phyloP scores from a whole-genome alignment of 2,113 vertebrate species.

The Urocynchramus pylzowi region DNA sequence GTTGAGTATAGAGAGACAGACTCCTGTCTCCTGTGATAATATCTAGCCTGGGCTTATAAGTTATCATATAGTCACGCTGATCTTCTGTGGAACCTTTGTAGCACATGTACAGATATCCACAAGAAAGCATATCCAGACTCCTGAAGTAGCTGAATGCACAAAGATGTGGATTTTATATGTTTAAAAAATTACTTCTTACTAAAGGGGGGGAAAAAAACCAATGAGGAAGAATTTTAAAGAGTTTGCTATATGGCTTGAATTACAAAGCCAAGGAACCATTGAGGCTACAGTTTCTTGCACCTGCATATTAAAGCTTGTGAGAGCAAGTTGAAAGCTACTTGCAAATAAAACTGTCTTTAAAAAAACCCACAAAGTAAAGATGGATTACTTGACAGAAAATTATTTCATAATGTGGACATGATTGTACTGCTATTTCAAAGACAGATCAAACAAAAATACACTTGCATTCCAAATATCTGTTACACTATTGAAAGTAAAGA shows the following conservation, averaged over 20 bases:
- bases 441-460: background rate
- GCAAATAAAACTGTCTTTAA: conserved; percentile 22
- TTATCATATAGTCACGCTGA: conserved; percentile 45
- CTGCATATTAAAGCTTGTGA: conserved; percentile 63
- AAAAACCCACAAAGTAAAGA: background rate
- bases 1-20: conserved; percentile 50
- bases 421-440: background rate
- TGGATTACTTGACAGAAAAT: background rate
- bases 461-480: background rate
- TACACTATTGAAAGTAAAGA: background rate
- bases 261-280: conserved; percentile 72
- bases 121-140: conserved; percentile 33
- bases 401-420: background rate
- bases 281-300: conserved; percentile 73
- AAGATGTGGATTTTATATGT: conserved; percentile 56
- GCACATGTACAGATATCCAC: conserved; percentile 8
- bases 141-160: conserved; percentile 26
- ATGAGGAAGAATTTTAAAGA: conserved; percentile 59
- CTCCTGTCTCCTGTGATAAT: conserved; percentile 62
- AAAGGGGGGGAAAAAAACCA: background rate
- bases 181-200: conserved; percentile 33
- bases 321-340: conserved; percentile 40
- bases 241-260: conserved; percentile 66
- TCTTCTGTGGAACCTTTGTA: conserved; percentile 42
- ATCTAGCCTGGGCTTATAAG: conserved; percentile 47